These are phyloP conservation scores for Microhierax caerulescens DNA, from an alignment of 2,797 vertebrate genomes.

Conservation along the genomic window DNA sequence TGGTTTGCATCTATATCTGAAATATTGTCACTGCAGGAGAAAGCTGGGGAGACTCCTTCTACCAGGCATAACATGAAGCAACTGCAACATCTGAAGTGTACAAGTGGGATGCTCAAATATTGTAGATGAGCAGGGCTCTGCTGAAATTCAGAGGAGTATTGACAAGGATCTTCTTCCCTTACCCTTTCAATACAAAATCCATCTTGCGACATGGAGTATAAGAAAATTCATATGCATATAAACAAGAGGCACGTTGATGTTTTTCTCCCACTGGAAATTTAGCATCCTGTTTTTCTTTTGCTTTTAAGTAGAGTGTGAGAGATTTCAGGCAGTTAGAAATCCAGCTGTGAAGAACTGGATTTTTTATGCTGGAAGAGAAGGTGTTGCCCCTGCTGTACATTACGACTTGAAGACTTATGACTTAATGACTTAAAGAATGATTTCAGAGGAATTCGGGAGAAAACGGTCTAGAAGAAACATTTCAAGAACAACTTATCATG, in stretches of 20 bases:
- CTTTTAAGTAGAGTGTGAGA: neutral
- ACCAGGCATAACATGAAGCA: neutral
- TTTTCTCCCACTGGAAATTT: neutral
- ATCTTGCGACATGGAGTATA: accelerated
- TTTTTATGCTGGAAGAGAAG: neutral
- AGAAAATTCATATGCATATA: neutral
- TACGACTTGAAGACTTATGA: neutral
- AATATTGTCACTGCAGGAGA: neutral
- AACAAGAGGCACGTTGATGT: neutral
- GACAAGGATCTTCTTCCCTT: neutral
- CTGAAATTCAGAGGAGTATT: neutral
- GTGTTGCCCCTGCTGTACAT: neutral
- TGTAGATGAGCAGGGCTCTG: neutral
- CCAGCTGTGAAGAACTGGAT: neutral
- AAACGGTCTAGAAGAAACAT: neutral
- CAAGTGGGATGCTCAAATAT: neutral
- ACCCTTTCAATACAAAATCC: neutral
- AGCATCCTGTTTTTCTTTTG: neutral
- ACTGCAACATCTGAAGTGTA: neutral
- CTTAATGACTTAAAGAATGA: too few relatives aligned
- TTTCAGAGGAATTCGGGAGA: neutral
- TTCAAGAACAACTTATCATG: neutral
- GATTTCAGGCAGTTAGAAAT: neutral
- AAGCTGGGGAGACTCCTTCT: neutral
- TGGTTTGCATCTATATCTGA: neutral